Conservation (phyloP, 92 coral and sea anemone species). For the Metridium senile region DNA sequence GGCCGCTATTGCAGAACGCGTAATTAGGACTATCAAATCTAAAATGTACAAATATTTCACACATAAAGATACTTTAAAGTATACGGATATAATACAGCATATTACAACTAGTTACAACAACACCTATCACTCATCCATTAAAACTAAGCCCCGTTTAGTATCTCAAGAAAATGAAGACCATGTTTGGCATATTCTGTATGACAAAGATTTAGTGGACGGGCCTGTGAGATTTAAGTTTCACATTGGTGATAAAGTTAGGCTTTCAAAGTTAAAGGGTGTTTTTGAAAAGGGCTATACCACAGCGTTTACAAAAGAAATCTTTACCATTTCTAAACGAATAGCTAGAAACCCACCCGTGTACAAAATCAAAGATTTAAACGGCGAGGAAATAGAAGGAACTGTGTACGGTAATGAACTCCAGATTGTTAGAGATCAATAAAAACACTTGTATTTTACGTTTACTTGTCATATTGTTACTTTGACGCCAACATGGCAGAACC, state of each 20-base stretch:
- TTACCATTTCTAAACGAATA: constrained; percentile 33
- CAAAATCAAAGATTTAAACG: constrained; percentile 27
- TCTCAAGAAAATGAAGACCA: constrained; percentile 20
- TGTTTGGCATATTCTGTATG: constrained; percentile 41
- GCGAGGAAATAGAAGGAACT: constrained; percentile 37
- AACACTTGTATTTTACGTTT: not conserved
- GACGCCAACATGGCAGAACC: not conserved
- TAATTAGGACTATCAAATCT: constrained; percentile 23
- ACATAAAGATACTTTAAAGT: not conserved
- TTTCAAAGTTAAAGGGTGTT: constrained; percentile 13
- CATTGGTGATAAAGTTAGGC: constrained; percentile 28
- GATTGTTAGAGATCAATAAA: constrained; percentile 14
- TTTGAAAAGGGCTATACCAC: constrained; percentile 45
- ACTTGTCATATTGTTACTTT: not conserved
- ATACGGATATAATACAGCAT: constrained; percentile 14
- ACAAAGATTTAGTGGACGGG: constrained; percentile 1
- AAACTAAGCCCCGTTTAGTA: constrained; percentile 26
- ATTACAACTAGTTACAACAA: constrained; percentile 33
- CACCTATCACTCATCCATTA: constrained; percentile 25
- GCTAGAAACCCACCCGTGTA: constrained; percentile 35
- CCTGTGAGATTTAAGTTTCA: constrained; percentile 25
- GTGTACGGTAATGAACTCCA: constrained; percentile 38
- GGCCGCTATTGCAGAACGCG: constrained; percentile 40
- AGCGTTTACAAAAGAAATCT: constrained; percentile 32
- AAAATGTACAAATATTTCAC: constrained; percentile 25